phyloP scores from a whole-genome alignment of 2,888 invertebrate species.

The Clitarchus hookeri region DNA sequence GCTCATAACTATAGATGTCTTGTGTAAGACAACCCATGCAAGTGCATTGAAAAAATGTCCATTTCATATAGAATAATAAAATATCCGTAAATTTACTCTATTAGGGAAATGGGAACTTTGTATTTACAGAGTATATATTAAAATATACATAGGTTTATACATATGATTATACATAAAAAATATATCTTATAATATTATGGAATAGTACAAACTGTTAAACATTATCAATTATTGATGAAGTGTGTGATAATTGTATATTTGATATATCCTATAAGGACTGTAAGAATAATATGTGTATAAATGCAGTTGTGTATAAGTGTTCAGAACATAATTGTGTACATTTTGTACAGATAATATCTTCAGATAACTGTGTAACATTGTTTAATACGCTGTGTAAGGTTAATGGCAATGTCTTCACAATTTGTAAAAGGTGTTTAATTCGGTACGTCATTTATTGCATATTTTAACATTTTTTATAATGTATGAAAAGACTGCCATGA shows the following conservation, averaged over 20 bases:
- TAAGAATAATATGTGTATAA: slow-evolving; percentile 26
- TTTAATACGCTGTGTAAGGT: slow-evolving; percentile 33
- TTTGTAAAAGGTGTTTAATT: slow-evolving; percentile 30
- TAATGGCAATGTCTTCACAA: slow-evolving; percentile 34
- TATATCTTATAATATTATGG: slow-evolving; percentile 35
- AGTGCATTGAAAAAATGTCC: background rate
- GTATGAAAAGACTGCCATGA: slow-evolving; percentile 36
- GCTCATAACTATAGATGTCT: background rate
- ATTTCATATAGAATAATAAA: background rate
- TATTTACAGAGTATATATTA: slow-evolving; percentile 38
- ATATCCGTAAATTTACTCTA: slow-evolving; percentile 2
- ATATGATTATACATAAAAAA: slow-evolving; percentile 36
- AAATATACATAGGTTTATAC: slow-evolving; percentile 41
- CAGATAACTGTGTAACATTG: slow-evolving; percentile 36
- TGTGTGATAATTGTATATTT: slow-evolving; percentile 29
- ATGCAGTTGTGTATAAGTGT: slow-evolving; percentile 28
- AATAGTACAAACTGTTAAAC: slow-evolving; percentile 41
- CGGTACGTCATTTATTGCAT: slow-evolving; percentile 34
- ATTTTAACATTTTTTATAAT: slow-evolving; percentile 35
- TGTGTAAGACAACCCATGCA: background rate
- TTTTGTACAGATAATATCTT: slow-evolving; percentile 40
- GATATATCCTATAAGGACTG: slow-evolving; percentile 1
- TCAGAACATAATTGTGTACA: slow-evolving; percentile 35
- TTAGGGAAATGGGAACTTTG: slow-evolving; percentile 39
- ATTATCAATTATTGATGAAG: slow-evolving; percentile 19